Evolutionary conservation across 92 coral and sea anemone species (phyloP).

Genomic region (Epizoanthus illoricatus): DNA sequence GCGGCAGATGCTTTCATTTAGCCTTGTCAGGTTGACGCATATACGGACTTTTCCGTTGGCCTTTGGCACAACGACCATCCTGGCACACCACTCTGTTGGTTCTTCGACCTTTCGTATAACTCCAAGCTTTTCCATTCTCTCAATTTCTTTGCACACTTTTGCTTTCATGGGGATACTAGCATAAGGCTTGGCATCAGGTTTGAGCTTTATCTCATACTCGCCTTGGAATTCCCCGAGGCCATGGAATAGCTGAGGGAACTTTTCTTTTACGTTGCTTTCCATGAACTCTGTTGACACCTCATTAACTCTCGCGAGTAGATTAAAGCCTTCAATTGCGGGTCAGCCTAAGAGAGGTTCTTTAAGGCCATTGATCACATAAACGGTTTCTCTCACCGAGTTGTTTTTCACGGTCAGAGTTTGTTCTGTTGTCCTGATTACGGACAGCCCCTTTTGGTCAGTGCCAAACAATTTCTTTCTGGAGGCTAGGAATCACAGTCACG

Average conservation of each 20-base stretch:
- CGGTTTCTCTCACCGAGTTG: slow-evolving; percentile 24
- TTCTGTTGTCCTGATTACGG: slow-evolving; percentile 14
- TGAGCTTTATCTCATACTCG: too few relatives aligned
- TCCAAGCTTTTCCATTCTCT: too few relatives aligned
- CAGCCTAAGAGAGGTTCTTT: too few relatives aligned
- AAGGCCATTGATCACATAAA: slow-evolving; percentile 36
- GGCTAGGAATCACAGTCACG: too few relatives aligned
- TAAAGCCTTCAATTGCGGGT: slow-evolving; percentile 42
- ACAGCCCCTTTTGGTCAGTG: slow-evolving; percentile 30
- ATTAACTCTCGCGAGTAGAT: too few relatives aligned
- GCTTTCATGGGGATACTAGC: slow-evolving; percentile 45
- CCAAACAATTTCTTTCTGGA: slow-evolving; percentile 42
- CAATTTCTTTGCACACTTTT: slow-evolving; percentile 54
- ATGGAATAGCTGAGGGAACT: slow-evolving; percentile 29
- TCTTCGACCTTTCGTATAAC: too few relatives aligned
- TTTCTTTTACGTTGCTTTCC: slow-evolving; percentile 20
- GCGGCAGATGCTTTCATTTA: too few relatives aligned
- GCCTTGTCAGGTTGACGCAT: slow-evolving; percentile 46
- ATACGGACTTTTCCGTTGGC: too few relatives aligned
- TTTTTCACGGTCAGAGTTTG: too few relatives aligned
- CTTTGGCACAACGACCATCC: slow-evolving; percentile 52
- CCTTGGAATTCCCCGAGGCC: slow-evolving; percentile 49
- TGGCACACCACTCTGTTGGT: too few relatives aligned
- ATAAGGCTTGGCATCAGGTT: too few relatives aligned
- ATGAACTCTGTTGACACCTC: too few relatives aligned